A percentile compares a stretch with the other conserved stretches of the same genome.
phyloP scores from a whole-genome alignment of 2,113 vertebrate genomes.

The Herpetotheres cachinnans region DNA sequence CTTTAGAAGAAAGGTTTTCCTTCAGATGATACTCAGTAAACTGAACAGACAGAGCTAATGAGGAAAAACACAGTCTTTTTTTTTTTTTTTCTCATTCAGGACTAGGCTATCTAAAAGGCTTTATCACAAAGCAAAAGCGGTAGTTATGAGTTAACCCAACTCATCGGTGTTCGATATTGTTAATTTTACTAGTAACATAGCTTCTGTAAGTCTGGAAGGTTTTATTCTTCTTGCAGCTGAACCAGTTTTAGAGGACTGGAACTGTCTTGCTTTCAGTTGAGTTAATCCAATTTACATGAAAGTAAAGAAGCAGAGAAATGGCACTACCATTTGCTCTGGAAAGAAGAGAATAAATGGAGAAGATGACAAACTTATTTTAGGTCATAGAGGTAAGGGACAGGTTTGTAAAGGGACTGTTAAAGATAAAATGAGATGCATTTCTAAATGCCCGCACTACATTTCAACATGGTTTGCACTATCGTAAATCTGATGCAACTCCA shows the following conservation, averaged over 20 bases:
- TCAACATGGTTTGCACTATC: rapidly evolving
- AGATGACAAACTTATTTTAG: background rate
- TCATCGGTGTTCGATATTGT: background rate
- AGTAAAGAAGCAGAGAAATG: background rate
- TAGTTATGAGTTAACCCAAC: background rate
- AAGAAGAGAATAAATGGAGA: background rate
- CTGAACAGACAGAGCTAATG: background rate
- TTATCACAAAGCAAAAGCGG: background rate
- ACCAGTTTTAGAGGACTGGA: background rate
- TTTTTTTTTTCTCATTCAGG: background rate
- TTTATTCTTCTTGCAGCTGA: background rate
- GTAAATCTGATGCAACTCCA: background rate
- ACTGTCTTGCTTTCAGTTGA: background rate
- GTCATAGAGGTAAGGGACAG: background rate
- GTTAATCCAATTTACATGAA: background rate
- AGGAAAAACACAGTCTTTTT: background rate
- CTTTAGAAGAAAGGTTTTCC: background rate
- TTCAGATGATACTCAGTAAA: background rate
- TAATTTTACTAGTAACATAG: background rate
- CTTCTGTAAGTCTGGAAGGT: background rate
- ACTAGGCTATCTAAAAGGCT: background rate
- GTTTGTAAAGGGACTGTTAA: background rate
- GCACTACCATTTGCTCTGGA: background rate
- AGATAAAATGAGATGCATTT: rapidly evolving
- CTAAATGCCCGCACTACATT: background rate